A percentile compares a stretch with the other conserved stretches of the same genome.
phyloP scores from a whole-genome alignment of 2,888 invertebrate species.

The Tryphoninae sp. region DNA sequence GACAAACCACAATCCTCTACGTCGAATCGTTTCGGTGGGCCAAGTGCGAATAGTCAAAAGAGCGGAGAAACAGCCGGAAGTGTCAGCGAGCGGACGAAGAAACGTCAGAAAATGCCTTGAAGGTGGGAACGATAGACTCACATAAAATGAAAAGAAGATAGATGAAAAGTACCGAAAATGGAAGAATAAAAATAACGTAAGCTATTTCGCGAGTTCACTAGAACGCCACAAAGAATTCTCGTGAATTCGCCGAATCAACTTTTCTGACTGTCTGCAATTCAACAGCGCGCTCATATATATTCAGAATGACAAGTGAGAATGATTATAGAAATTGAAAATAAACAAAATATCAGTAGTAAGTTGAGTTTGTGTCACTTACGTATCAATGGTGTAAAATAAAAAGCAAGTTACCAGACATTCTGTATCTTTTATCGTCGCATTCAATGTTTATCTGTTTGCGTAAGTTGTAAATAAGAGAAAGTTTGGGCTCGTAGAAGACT shows the following conservation, averaged over 20 bases:
- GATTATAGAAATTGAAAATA: conserved; percentile 42
- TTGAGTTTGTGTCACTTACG: conserved; percentile 42
- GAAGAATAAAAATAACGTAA: not conserved
- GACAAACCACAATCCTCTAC: conserved; percentile 67
- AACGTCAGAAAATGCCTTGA: conserved; percentile 80
- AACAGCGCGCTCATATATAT: not conserved
- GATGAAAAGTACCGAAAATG: not conserved
- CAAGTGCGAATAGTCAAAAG: conserved; percentile 56
- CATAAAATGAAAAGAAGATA: not conserved
- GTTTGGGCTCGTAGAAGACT: not conserved
- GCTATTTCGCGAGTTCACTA: not conserved
- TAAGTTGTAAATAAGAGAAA: not conserved
- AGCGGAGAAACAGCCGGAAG: conserved; percentile 65
- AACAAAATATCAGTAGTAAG: conserved; percentile 32
- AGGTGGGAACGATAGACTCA: conserved; percentile 23
- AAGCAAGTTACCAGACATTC: conserved; percentile 49
- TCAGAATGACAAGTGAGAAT: conserved; percentile 28
- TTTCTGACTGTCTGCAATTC: conserved; percentile 3
- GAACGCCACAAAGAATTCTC: not conserved
- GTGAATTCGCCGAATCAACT: not conserved
- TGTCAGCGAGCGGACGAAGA: conserved; percentile 71
- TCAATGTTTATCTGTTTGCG: not conserved
- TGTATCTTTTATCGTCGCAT: not conserved
- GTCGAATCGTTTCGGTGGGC: conserved; percentile 35
- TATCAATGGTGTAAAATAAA: conserved; percentile 57